Base-by-base conservation (phyloP, 2,888 invertebrate species). In the Xestia xanthographa region DNA sequence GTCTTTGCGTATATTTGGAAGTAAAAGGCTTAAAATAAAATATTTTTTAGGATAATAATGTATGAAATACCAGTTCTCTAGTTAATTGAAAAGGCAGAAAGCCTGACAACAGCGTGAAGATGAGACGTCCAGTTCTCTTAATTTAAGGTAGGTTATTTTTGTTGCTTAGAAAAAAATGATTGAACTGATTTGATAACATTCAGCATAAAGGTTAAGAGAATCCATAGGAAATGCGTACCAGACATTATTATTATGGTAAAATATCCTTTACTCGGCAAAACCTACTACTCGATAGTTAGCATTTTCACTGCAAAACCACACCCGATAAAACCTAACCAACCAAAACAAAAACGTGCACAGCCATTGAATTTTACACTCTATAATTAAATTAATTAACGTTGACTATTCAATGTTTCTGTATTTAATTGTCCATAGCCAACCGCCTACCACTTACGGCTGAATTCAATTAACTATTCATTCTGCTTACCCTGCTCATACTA, bases 361-460 rank as follows among this genome's bases (percentile, higher is more conserved):
- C 43, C 62, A 82, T 81, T 81, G 68, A 72, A 85, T 75, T 81
- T 68, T 71, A 71, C 76, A 45, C 29, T 66, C 34, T 66, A 60
- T 74, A 75, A 82, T 82, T 84, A 73, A 69, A 73, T 81, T 66
- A 73, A 68, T 72, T 72, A 82, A 68, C 60, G 34, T 60, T 0
- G 12, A 50, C 48, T 60, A 81, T 85, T 80, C 70, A 81, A 22
- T 82, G 82, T 75, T 68, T 68, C 75, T 70, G 69, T 53, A 85
- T 87, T 85, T 77, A 85, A 85, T 79, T 75, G 85, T 68, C 62
- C 87, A 67, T 71, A 66, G 62, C 70, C 69, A 58, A 43, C 56
- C 45, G 22, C 20, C 29, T 29, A 38, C 70, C 72, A 72, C 75
- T 79, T 73, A 78, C 62, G 79, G 82, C 29, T 68, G 62, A 72